A percentile compares a stretch with the other conserved stretches of the same genome.
These are phyloP conservation scores for Galeruca laticollis DNA, from an alignment of 2,888 invertebrate species.

Conservation along the genomic window DNA sequence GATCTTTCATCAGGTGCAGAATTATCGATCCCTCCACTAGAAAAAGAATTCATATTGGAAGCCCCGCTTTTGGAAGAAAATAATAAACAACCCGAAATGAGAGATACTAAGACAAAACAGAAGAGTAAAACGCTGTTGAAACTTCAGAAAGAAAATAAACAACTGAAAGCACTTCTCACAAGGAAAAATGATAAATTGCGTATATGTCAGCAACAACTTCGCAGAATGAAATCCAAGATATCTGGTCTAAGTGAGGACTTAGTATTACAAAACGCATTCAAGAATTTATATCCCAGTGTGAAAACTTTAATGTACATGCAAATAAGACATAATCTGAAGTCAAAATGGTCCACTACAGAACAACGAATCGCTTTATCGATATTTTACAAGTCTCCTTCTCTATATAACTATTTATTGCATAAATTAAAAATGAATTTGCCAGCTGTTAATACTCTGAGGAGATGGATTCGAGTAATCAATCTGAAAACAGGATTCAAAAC, in stretches of 20 bases:
- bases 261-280: background rate
- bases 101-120: background rate
- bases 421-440: too few species aligned
- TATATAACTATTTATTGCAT: too few species aligned
- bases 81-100: background rate
- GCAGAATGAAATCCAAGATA: background rate
- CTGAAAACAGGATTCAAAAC: too few species aligned
- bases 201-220: background rate
- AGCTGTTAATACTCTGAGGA: too few species aligned
- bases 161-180: background rate
- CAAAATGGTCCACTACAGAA: too few species aligned
- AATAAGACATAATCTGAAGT: too few species aligned
- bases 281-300: background rate
- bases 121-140: background rate
- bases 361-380: too few species aligned
- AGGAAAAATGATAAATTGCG: background rate
- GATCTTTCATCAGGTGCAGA: background rate
- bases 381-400: too few species aligned
- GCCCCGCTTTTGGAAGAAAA: background rate
- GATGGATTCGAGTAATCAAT: too few species aligned
- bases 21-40: background rate
- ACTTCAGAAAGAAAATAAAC: conserved; percentile 1
- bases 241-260: background rate
- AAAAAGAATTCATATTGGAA: background rate
- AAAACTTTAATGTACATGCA: too few species aligned